Base-by-base conservation (phyloP, 2,797 vertebrate genomes). In the Sebastiscus albofasciatus region DNA sequence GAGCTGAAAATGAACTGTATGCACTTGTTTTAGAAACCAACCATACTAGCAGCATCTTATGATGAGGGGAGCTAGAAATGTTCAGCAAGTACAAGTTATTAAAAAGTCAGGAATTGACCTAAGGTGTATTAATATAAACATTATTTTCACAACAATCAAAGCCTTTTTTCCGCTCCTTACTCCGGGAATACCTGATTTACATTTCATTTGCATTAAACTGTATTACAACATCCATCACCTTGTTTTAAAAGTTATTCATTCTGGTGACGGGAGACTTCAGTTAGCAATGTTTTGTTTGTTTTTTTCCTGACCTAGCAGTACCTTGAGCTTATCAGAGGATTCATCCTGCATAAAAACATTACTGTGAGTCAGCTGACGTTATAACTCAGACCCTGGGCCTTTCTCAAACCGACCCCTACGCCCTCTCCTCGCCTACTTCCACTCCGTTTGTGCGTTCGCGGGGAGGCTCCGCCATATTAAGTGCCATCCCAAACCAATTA, bases 81-180 rank as follows among this genome's bases (percentile, higher is more conserved):
- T 62, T 84, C 62, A 59, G 34, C 34, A 68, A 24, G 29, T 20
- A 4, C 27, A 59, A 66, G 31, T 84, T 85, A 84, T 90, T 79
- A 87, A 70, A 88, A 82, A 72, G 68, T 68, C 29, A 70, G 69
- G 55, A 79, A 86, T 39, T 73, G 67, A 82, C 64, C 75, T 26
- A 52, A 75, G 61, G 80, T 80, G 56, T 65, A 24, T 59, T 61
- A 8, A 71, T 71, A 24, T 31, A 46, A 39, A 64, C 68, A 65
- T 52, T 9, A 70, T 70, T 79, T 84, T 73, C 56, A 67, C 59
- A 82, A 67, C 20, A 79, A 81, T 75, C 46, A 42, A 56, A 81
- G 36, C 6, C 6, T 11, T 72, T 59, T 18, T 18, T 22, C 20
- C 34, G 6, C 24, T 75, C 18, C 52, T 54, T 54, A 54, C 52